Percentiles rank a stretch among this genome's conserved stretches.
These are phyloP conservation scores for Oncorhynchus keta DNA, from an alignment of 2,113 vertebrate genomes.

Conservation along the genomic window DNA sequence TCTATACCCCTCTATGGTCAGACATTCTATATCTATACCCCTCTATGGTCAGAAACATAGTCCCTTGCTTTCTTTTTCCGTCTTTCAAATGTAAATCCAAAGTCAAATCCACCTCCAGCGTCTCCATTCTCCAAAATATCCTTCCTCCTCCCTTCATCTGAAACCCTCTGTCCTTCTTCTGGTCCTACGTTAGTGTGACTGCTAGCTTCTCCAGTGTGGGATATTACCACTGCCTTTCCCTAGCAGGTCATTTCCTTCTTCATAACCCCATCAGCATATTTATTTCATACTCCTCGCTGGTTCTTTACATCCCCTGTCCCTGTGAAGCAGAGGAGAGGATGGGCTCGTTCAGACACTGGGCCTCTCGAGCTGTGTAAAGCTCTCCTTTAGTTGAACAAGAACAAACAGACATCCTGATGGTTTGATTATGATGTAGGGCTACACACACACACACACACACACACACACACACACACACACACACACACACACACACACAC, in stretches of 20 bases:
- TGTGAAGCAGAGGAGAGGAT: background rate
- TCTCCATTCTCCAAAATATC: conserved; percentile 6
- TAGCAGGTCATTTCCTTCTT: conserved; percentile 18
- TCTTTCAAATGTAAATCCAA: conserved; percentile 53
- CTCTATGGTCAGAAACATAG: background rate
- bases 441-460: no score
- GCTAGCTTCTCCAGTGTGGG: conserved; percentile 24
- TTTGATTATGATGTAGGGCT: no score
- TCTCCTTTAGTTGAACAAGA: background rate
- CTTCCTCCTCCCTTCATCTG: background rate
- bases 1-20: no score
- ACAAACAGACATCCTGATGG: background rate
- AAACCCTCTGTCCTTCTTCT: background rate
- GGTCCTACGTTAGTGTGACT: background rate
- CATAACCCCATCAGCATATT: conserved; percentile 40
- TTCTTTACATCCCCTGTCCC: conserved; percentile 10
- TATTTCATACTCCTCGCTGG: conserved; percentile 22
- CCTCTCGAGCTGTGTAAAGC: background rate
- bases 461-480: no score
- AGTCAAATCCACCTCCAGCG: conserved; percentile 45
- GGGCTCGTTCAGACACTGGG: background rate
- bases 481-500: no score
- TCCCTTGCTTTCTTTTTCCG: background rate
- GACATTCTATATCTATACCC: no score
- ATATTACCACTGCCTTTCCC: conserved; percentile 7